These are phyloP conservation scores for Eustalomyia histrio DNA, from an alignment of 2,888 invertebrate species.

Conservation along the genomic window DNA sequence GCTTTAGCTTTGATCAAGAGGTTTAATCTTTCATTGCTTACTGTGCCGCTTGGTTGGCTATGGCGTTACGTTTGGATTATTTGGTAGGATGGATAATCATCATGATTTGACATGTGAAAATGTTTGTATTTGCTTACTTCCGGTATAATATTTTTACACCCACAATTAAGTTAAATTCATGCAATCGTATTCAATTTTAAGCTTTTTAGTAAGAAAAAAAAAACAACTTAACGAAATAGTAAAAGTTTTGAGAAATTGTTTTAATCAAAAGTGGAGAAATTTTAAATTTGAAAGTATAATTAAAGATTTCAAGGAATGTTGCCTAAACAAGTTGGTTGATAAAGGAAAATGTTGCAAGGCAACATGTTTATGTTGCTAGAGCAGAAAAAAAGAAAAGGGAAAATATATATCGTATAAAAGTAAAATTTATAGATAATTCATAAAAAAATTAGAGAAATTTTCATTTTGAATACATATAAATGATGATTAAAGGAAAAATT, in stretches of 20 bases:
- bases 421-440: too few species aligned
- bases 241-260: conserved; percentile 2
- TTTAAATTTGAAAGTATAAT: conserved; percentile 1
- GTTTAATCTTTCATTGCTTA: conserved; percentile 40
- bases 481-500: too few species aligned
- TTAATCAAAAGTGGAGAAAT: neutral
- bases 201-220: too few species aligned
- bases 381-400: neutral
- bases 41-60: conserved; percentile 36
- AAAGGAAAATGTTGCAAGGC: neutral
- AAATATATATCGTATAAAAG: neutral
- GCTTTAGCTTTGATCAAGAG: conserved; percentile 10
- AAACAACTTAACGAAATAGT: neutral
- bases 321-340: neutral
- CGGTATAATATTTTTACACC: conserved; percentile 44
- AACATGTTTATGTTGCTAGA: neutral
- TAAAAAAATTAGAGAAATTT: too few species aligned
- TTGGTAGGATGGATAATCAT: conserved; percentile 48
- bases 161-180: neutral
- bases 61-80: conserved; percentile 42
- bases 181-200: neutral
- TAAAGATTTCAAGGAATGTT: neutral
- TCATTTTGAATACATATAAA: too few species aligned
- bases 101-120: conserved; percentile 62
- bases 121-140: conserved; percentile 49